Percentiles rank a stretch among this genome's conserved stretches.
These are phyloP conservation scores for Pelecanoides urinatrix DNA, from an alignment of 2,113 vertebrate species.

Conservation along the genomic window DNA sequence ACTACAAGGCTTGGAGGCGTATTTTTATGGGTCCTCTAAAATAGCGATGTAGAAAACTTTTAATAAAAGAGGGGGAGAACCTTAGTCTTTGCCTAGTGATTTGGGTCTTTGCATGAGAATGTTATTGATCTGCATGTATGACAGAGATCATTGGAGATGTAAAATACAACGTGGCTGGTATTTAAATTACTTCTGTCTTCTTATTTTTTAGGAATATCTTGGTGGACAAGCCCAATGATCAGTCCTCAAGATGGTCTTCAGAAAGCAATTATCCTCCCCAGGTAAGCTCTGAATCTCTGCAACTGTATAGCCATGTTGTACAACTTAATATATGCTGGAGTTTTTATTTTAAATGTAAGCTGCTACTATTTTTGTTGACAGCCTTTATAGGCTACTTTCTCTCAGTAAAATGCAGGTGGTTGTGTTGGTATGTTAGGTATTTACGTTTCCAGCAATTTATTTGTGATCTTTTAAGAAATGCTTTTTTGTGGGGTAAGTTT, in stretches of 20 bases:
- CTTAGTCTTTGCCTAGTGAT: background rate
- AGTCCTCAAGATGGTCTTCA: constrained; percentile 98
- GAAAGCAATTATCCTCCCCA: constrained; percentile 99
- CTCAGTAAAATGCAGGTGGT: background rate
- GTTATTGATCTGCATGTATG: background rate
- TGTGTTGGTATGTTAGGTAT: background rate
- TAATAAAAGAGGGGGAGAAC: background rate
- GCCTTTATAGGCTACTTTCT: background rate
- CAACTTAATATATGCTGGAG: background rate
- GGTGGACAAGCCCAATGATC: constrained; percentile 97
- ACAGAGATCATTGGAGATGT: background rate
- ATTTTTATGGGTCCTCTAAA: background rate
- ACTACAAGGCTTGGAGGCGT: background rate
- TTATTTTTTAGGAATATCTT: constrained; percentile 89
- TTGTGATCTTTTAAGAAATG: background rate
- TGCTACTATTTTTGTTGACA: background rate
- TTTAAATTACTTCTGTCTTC: background rate
- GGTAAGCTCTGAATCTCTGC: constrained; percentile 72
- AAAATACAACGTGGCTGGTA: background rate
- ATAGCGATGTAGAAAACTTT: background rate
- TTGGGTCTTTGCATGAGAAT: background rate
- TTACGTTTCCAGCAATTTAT: background rate
- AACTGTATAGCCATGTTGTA: fast-evolving
- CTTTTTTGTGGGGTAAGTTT: background rate
- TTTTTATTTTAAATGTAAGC: background rate